Conservation (phyloP, 2,797 vertebrate genomes). For the Sarcoramphus papa region DNA sequence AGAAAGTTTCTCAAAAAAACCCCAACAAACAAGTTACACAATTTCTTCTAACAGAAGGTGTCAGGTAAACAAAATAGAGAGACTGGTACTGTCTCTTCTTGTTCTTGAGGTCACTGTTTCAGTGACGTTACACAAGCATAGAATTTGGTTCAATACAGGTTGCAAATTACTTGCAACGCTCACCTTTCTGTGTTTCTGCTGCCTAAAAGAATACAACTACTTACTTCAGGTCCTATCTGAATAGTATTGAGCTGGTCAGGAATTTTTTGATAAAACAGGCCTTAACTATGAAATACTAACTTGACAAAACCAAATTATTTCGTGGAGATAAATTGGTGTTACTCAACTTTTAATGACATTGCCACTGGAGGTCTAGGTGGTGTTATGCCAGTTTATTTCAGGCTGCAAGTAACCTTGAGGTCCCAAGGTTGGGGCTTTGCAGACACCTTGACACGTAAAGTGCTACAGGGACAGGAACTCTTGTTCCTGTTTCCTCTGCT, state of each 20-base stretch:
- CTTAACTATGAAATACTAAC: not conserved
- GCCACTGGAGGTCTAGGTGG: not conserved
- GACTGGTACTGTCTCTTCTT: not conserved
- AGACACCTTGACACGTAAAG: not conserved
- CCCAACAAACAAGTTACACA: not conserved
- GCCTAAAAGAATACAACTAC: not conserved
- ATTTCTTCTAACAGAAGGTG: not conserved
- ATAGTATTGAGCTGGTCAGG: not conserved
- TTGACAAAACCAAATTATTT: not conserved
- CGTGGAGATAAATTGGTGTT: not conserved
- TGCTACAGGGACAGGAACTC: not conserved
- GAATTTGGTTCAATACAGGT: not conserved
- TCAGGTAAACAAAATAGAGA: not conserved
- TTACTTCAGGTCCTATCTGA: not conserved
- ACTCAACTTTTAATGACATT: not conserved
- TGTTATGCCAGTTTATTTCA: not conserved
- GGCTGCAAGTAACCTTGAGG: not conserved
- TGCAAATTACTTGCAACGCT: not conserved
- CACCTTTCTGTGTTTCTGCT: not conserved
- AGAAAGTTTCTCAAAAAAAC: not conserved
- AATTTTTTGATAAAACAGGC: not conserved
- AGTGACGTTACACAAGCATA: not conserved
- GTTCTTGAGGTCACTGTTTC: not conserved
- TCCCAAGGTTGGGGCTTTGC: not conserved
- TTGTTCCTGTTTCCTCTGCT: not conserved